phyloP scores from a whole-genome alignment of 1,140 invertebrate genomes.

The Hycleus cichorii region DNA sequence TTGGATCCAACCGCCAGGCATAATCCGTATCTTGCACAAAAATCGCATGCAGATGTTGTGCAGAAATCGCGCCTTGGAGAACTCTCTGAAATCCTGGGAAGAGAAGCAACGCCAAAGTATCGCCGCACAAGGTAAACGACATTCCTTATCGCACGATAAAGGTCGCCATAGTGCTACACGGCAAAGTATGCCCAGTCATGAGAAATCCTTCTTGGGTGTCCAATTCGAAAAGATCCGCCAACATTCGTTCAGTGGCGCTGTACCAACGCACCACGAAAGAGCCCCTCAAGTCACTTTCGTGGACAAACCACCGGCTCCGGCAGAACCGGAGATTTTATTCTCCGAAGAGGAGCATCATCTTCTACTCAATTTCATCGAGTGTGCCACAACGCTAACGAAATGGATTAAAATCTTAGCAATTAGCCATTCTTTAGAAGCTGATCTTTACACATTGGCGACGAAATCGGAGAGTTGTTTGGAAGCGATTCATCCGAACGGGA shows the following conservation, averaged over 20 bases:
- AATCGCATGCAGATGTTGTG: constrained; percentile 95
- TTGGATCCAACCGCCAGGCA: constrained; percentile 95
- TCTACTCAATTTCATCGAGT: constrained; percentile 73
- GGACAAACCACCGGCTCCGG: constrained; percentile 31
- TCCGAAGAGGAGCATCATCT: constrained; percentile 67
- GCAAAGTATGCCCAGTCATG: constrained; percentile 37
- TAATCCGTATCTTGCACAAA: constrained; percentile 92
- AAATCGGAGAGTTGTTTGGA: constrained; percentile 67
- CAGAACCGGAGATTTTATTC: constrained; percentile 46
- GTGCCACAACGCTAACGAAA: constrained; percentile 69
- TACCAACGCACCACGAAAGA: constrained; percentile 24
- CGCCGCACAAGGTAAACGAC: constrained; percentile 36
- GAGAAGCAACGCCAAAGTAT: constrained; percentile 76
- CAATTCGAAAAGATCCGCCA: constrained; percentile 39
- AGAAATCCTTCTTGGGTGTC: constrained; percentile 36
- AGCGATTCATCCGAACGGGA: constrained; percentile 73
- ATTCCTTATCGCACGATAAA: constrained; percentile 37
- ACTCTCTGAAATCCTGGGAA: constrained; percentile 84
- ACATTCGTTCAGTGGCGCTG: constrained; percentile 38
- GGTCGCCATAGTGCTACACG: constrained; percentile 33
- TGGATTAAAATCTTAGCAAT: constrained; percentile 65
- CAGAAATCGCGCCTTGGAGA: constrained; percentile 81
- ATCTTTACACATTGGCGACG: constrained; percentile 65
- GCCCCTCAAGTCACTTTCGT: constrained; percentile 31
- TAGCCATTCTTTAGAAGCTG: constrained; percentile 36